Base-by-base conservation (phyloP, 2,113 vertebrate species). In the Poicephalus meyeri region DNA sequence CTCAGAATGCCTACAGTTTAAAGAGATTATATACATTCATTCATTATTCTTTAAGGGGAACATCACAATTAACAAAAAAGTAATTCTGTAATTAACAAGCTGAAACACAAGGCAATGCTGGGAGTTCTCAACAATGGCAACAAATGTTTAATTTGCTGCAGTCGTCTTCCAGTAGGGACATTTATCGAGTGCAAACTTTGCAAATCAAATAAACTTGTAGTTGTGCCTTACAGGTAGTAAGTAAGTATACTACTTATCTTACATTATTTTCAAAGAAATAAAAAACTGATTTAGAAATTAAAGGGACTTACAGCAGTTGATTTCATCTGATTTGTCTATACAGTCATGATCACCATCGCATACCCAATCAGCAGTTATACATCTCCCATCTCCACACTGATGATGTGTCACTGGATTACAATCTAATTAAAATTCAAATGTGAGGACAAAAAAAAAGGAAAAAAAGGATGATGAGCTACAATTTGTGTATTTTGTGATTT, bases 311-410 rank as follows among this genome's bases (percentile, higher is more conserved):
- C 99, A 99, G 98, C 99, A 99, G 95, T 99, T 99, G 88, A 97
- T 96, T 96, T 99, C 99, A 19, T 99, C 99, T 26, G 98, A 99
- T 88, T 99, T 99, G 96, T 99, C 99, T 86, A 97, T 83, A 81
- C 99, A 99, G 97, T 99, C 99, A 11, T 99, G 98, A 97, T 99
- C 99, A 35, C 99, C 99, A 16, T 99, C 99, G 89, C 99, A 99
- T 58, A 99, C 97, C 99, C 99, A 99, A 35, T 98, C 98, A 56
- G 72, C 92, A 19, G 98, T 89, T 44, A 99, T 98, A 89, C 99
- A 99, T 82, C 98, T 98, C 2, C 99, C 99, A 23, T 99, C 98
- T 24, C 98, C 99, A 90, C 99, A 99, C 25, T 97, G 98, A 65
- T 99, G 98, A 61, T 99, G 98, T 39, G 91, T 97, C 3, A 88